Evolutionary conservation across 2,888 invertebrate species (phyloP).

Genomic region (Xestia rhomboidea): DNA sequence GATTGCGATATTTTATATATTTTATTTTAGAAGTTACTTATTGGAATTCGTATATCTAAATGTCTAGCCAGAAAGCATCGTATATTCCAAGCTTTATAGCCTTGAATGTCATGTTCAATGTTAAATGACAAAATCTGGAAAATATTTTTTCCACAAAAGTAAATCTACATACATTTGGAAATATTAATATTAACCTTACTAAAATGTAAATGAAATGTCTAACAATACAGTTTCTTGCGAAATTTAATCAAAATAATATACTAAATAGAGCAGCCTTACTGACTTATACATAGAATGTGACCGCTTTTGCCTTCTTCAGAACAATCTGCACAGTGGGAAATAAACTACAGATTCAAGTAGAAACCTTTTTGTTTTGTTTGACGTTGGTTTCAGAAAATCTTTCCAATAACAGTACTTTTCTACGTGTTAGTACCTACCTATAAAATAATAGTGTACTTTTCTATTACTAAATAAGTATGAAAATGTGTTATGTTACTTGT

Average conservation of each 20-base stretch:
- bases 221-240: slow-evolving; percentile 19
- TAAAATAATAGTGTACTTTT: neutral
- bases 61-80: neutral
- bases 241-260: slow-evolving; percentile 36
- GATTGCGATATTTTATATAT: too few species aligned
- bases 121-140: neutral
- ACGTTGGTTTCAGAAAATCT: neutral
- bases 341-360: slow-evolving; percentile 19
- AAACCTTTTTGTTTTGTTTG: slow-evolving; percentile 10
- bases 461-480: too few species aligned
- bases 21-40: neutral
- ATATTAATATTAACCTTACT: slow-evolving; percentile 7
- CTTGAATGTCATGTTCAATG: neutral
- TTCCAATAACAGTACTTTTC: neutral
- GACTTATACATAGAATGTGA: slow-evolving; percentile 29
- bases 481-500: too few species aligned
- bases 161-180: slow-evolving; percentile 11
- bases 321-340: slow-evolving; percentile 21
- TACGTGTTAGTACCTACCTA: neutral
- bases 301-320: slow-evolving; percentile 26
- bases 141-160: neutral
- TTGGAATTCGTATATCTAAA: slow-evolving; percentile 5
- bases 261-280: neutral
- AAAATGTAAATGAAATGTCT: slow-evolving; percentile 33
- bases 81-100: neutral